Conservation (phyloP, 2,797 vertebrate genomes). For the Spea hammondii region DNA sequence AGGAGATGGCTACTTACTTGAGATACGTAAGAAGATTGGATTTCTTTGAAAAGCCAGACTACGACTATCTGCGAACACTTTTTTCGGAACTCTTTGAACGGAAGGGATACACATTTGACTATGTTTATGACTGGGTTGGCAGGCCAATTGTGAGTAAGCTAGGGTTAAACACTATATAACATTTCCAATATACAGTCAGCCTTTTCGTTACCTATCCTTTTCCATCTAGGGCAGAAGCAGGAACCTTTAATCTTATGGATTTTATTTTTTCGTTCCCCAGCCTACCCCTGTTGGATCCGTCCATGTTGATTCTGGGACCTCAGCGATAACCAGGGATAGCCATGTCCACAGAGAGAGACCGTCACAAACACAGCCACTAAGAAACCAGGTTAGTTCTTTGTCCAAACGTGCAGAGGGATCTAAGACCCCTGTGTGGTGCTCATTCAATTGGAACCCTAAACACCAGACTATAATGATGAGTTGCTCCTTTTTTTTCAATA, state of each 20-base stretch:
- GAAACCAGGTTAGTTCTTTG: constrained; percentile 83
- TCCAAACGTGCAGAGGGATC: too few species aligned
- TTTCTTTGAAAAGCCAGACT: constrained; percentile 98
- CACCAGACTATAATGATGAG: too few species aligned
- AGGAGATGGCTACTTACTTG: constrained; percentile 98
- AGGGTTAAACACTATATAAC: background rate
- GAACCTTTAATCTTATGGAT: background rate
- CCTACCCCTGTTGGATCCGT: constrained; percentile 94
- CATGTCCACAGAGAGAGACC: constrained; percentile 88
- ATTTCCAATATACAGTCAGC: background rate
- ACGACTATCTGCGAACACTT: constrained; percentile 92
- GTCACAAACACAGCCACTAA: constrained; percentile 84
- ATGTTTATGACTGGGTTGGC: constrained; percentile 96
- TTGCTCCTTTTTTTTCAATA: too few species aligned
- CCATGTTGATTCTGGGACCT: constrained; percentile 89
- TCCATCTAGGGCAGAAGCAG: background rate
- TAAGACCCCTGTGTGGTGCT: too few species aligned
- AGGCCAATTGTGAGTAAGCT: constrained; percentile 90
- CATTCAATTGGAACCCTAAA: too few species aligned
- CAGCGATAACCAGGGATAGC: constrained; percentile 88
- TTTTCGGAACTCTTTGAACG: constrained; percentile 96
- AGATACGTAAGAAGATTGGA: constrained; percentile 93
- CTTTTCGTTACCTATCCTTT: background rate
- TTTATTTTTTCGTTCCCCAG: constrained; percentile 64
- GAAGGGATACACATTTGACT: constrained; percentile 97